Base-by-base conservation (phyloP, 1,140 invertebrate species). In the Goniozus legneri region DNA sequence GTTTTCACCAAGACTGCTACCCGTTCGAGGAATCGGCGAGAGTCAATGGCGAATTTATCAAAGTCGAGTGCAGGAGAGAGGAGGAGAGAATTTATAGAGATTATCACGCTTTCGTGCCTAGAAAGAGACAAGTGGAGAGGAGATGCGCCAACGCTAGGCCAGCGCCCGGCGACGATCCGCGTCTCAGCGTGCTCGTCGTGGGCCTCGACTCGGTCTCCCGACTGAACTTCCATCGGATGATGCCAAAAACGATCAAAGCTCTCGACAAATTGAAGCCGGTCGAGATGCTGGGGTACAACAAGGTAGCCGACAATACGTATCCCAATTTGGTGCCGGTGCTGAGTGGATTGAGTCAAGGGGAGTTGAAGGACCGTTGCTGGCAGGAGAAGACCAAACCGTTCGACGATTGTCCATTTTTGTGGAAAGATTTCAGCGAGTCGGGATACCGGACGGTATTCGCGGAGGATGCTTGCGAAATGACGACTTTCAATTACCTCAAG, bases 131-230 rank as follows among this genome's bases (percentile, higher is more conserved):
- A 8, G 58, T 71, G 14, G 66, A 73, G 44, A 44, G 57, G 12
- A 60, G 61, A 41, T 67, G 60, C 41, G n/a, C 32, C 22, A 30
- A 51, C 41, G 8, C 8, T 24, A 58, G 14, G 27, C 53, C 24
- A 16, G 48, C 50, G 33, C 46, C 30, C 3, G 46, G 56, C 36
- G 49, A 65, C 38, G 50, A 64, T 27, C 4, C 10, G 10, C 56
- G 58, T 34, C 67, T 80, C 8, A 87, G 83, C 53, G 78, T 96
- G 0, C 75, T 95, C 16, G 76, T 95, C 8, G 65, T 95, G n/a
- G 92, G 92, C 0, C 78, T 95, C 12, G 92, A 95, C 65, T 86
- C 89, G 1, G 81, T 94, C 2, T 95, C 92, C 0, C 79, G 90
- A 35, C 75, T 93, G 37, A 93, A 95, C 72, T 86, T 92, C 46